Conservation (phyloP, 2,797 vertebrate species). For the Poecilia velifera region DNA sequence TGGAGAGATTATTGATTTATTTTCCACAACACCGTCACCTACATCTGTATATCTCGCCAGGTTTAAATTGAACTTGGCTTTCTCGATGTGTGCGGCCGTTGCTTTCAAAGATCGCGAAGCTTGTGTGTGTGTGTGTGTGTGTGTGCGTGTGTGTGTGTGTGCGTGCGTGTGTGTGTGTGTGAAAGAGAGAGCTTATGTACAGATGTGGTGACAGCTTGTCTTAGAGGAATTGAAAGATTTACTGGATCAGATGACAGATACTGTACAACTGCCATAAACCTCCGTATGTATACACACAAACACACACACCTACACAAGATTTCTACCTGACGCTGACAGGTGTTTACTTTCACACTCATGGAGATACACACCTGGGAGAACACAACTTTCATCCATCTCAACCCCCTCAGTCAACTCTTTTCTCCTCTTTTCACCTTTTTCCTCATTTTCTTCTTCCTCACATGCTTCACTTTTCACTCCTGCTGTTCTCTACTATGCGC, state of each 20-base stretch:
- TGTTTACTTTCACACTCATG: slow-evolving; percentile 36
- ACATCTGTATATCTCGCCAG: slow-evolving; percentile 3
- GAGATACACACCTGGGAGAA: slow-evolving; percentile 33
- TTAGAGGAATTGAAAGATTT: slow-evolving; percentile 35
- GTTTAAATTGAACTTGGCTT: slow-evolving; percentile 8
- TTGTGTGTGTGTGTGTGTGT: slow-evolving; percentile 1
- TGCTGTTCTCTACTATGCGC: background rate
- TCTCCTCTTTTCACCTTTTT: slow-evolving; percentile 4
- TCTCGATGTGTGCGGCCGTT: background rate
- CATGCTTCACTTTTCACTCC: slow-evolving; percentile 1
- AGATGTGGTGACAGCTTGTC: slow-evolving; percentile 24
- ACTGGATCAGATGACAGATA: slow-evolving; percentile 37
- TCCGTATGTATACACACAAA: slow-evolving; percentile 1
- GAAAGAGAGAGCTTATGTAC: background rate
- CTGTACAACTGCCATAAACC: slow-evolving; percentile 30
- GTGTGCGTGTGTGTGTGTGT: slow-evolving; percentile 1
- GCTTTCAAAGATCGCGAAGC: slow-evolving; percentile 7
- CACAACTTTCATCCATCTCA: slow-evolving; percentile 29
- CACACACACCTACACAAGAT: background rate
- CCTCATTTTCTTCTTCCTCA: slow-evolving; percentile 6
- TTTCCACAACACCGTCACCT: background rate
- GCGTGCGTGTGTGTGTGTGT: slow-evolving; percentile 1
- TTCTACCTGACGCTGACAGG: slow-evolving; percentile 39
- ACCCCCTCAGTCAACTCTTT: slow-evolving; percentile 1
- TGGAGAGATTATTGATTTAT: background rate